Conservation (phyloP, 2,113 vertebrate species). For the Gobius niger region DNA sequence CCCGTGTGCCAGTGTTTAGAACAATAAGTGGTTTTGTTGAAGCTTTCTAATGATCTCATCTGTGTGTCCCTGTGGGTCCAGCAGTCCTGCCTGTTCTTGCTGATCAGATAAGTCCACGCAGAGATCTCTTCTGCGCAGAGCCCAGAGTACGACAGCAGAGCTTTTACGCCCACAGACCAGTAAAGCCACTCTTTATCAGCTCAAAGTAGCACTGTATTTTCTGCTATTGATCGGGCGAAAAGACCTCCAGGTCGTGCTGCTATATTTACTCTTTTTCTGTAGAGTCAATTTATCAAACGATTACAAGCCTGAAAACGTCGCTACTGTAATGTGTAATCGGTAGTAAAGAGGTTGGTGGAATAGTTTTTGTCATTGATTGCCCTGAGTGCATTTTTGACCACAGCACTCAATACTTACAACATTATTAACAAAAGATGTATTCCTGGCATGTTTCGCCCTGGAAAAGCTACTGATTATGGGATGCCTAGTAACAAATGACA, state of each 20-base stretch:
- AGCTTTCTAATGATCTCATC: conserved; percentile 30
- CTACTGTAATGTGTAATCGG: not conserved
- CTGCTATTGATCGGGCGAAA: not conserved
- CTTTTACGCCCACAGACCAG: not conserved
- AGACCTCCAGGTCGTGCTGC: not conserved
- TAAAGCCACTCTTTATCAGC: not conserved
- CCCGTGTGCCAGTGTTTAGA: not conserved
- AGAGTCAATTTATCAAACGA: not conserved
- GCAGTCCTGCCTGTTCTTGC: conserved; percentile 53
- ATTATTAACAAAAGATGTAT: not conserved
- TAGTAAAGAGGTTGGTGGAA: not conserved
- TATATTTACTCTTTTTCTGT: not conserved
- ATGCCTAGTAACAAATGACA: no score
- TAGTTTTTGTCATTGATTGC: not conserved
- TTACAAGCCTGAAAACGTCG: not conserved
- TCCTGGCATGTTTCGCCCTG: no score
- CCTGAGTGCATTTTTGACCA: not conserved
- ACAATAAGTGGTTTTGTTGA: conserved; percentile 34
- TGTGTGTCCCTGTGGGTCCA: not conserved
- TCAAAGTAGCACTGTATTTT: not conserved
- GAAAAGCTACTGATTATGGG: no score
- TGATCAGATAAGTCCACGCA: conserved; percentile 4
- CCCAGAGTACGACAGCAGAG: conserved; percentile 5
- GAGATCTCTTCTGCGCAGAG: not conserved
- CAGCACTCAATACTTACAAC: not conserved